These are phyloP conservation scores for Phthorimaea operculella DNA, from an alignment of 1,140 invertebrate species.

Conservation along the genomic window DNA sequence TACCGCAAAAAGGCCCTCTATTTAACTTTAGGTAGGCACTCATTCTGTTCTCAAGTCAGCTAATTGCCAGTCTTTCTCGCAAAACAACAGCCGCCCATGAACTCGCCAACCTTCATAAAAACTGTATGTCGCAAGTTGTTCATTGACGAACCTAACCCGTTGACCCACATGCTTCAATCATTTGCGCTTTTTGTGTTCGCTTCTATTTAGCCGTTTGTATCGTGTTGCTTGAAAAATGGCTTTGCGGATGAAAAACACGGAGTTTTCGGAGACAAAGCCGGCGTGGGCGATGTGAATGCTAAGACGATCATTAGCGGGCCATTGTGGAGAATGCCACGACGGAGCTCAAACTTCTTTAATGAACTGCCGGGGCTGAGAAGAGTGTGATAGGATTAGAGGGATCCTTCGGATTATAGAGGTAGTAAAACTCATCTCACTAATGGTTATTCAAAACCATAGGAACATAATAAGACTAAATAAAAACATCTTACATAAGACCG, in stretches of 20 bases:
- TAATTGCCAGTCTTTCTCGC: constrained; percentile 36
- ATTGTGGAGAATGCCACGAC: constrained; percentile 55
- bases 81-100: constrained; percentile 33
- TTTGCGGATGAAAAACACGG: constrained; percentile 46
- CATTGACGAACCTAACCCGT: constrained; percentile 30
- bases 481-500: too few relatives aligned
- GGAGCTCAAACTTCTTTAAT: constrained; percentile 38
- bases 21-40: too few relatives aligned
- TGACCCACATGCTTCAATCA: constrained; percentile 60
- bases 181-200: constrained; percentile 26
- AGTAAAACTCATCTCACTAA: background rate
- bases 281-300: constrained; percentile 60
- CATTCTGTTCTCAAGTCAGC: background rate
- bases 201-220: constrained; percentile 14
- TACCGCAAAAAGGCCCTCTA: too few relatives aligned
- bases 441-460: too few relatives aligned
- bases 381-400: too few relatives aligned
- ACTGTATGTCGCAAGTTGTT: constrained; percentile 28
- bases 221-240: constrained; percentile 54
- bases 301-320: constrained; percentile 57
- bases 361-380: background rate
- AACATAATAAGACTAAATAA: too few relatives aligned
- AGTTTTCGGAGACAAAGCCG: constrained; percentile 59
- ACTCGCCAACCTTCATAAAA: constrained; percentile 30
- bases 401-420: too few relatives aligned